Evolutionary conservation across 2,797 vertebrate species (phyloP), one percentile per base, ranked within the genome.

Genomic region (Lepilemur ruficaudatus): DNA sequence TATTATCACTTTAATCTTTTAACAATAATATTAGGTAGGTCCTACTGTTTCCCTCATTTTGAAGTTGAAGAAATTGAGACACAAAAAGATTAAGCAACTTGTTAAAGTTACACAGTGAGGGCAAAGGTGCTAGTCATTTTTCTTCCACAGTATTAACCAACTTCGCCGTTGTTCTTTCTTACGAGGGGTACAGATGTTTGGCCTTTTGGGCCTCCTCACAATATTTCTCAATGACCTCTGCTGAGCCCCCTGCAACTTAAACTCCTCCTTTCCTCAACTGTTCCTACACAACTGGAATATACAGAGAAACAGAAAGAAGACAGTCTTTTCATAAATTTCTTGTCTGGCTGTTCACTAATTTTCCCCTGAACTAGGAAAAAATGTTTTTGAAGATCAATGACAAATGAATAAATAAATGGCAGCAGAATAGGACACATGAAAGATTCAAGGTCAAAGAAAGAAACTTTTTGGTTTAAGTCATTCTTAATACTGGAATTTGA

Each of bases 371-470:
- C 6, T 15, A 43, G 88, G 20, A 57, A 82, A 57, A 76, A 61
- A 55, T 0, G 0, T 23, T 35, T 89, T 41, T 87, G 46, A 93
- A 82, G 28, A 95, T 59, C 30, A 84, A 78, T 93, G 61, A 15
- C 1, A 86, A 80, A 67, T 72, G 85, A 59, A 48, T 22, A 22
- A 41, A 23, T 5, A 43, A 59, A 3, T 9, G 7, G 4, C 22
- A 78, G 59, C 28, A 57, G 52, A 81, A 78, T 25, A 38, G 12
- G 11, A 78, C 38, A 80, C 18, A 25, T 32, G 8, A 69, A 43
- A 89, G 52, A 75, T 14, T 89, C 52, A 75, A 79, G n/a, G 17
- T 83, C 23, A 75, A 69, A 57, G 73, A 85, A 80, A 75, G 35
- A 32, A 85, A 75, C 43, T 25, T n/a, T n/a, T n/a, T 87, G 20